Conservation (phyloP, 2,113 vertebrate species). For the Rhinichthys klamathensis region DNA sequence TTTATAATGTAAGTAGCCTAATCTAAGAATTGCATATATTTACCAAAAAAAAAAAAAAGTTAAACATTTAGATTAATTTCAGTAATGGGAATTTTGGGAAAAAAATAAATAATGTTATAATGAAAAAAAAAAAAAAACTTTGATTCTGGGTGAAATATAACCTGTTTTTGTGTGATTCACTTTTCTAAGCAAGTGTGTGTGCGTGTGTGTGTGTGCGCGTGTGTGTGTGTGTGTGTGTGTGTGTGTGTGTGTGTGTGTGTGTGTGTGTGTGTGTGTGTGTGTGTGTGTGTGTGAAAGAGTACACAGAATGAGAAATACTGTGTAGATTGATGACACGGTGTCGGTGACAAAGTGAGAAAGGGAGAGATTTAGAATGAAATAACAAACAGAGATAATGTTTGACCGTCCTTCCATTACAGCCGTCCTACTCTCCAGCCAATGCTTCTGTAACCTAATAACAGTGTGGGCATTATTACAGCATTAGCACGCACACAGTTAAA, state of each 20-base stretch:
- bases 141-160: neutral
- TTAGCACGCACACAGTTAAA: conserved; percentile 18
- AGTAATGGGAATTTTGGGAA: neutral
- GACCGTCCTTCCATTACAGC: neutral
- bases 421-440: neutral
- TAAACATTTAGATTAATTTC: neutral
- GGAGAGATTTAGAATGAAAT: conserved; percentile 2
- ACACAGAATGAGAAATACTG: neutral
- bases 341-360: neutral
- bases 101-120: neutral
- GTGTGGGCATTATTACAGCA: conserved; percentile 22
- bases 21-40: neutral
- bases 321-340: neutral
- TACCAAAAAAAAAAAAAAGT: neutral
- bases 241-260: neutral
- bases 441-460: conserved; percentile 14
- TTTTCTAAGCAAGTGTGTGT: neutral
- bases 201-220: neutral
- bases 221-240: neutral
- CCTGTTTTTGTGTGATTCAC: neutral
- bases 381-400: conserved; percentile 6
- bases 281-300: neutral
- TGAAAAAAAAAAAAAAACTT: neutral
- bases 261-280: neutral
- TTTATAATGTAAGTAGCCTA: too few relatives aligned